Base-by-base conservation (phyloP, 2,113 vertebrate species). In the Arothron firmamentum region DNA sequence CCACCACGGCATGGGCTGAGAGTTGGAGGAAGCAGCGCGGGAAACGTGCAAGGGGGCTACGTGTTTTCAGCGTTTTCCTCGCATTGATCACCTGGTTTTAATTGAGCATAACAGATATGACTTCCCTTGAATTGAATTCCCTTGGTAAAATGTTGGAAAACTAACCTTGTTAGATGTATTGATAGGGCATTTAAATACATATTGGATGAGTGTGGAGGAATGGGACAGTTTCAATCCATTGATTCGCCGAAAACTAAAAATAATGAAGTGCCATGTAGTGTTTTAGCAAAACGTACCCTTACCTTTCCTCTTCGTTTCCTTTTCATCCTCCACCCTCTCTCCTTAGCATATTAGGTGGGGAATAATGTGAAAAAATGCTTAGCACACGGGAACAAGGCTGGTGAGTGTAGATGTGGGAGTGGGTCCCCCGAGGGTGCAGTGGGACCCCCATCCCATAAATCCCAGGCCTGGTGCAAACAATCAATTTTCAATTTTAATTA, bases 401-500 rank as follows among this genome's bases (percentile, higher is more conserved):
- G 88, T 79, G 90, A 88, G 91, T 85, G 88, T 85, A 92, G 92
- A 78, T 81, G 78, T 80, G 83, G 77, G 88, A 91, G 88, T 78
- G 77, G 81, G 82, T 93, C 92, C 92, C 92, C 46, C 67, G 79
- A 89, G 91, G 87, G 83, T 81, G 77, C 76, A 76, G 81, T 81
- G 62, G 74, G 88, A 86, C 85, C 89, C 88, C 88, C 88, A 84
- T 86, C 91, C 91, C 92, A 94, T 94, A 94, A 95, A 94, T 93
- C 92, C 90, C 74, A 78, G 86, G 89, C 85, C 87, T 84, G 86
- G 90, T 88, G 89, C 93, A 95, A 95, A 94, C 90, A 94, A 95
- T 93, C 92, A 93, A 94, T 93, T 92, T 92, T 92, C 90, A 91
- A 91, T 93, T 94, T 95, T 94, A 94, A 95, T 94, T 96, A 93